Evolutionary conservation across 2,888 invertebrate species (phyloP), one percentile per base, ranked within the genome.

Genomic region (Tipula lateralis): DNA sequence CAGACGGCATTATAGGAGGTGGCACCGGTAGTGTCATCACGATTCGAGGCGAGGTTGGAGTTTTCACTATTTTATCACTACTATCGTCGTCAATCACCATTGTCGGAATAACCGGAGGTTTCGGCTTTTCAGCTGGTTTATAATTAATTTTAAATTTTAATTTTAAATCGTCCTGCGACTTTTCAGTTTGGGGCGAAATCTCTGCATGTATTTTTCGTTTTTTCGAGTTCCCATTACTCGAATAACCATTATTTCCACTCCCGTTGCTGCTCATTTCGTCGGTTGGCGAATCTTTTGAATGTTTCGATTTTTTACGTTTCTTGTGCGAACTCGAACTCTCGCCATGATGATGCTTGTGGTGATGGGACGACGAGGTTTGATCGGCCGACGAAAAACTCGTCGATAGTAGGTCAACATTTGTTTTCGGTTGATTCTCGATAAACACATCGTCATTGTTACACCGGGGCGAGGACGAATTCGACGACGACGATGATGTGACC

Each of bases 241-340:
- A 66, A 66, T 66, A 66, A 1, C 66, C 66, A 3, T 24, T 24
- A 89, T 85, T 89, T 88, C 0, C 30, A 82, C 30, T 30, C 6
- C 82, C 30, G 30, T 82, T 82, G n/a, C 30, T 82, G 30, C 32
- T 82, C 2, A 29, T 89, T 88, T 29, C 82, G 50, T 34, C 87
- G 86, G n/a, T 87, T 30, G 82, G 82, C 29, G 91, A 90, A 85
- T 91, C 91, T 87, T 91, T 92, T 0, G 92, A 92, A 87, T 92
- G 92, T 87, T 92, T 92, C 84, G 87, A 90, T 89, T 92, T 92
- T 87, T 92, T 92, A 34, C 92, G 89, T 87, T 92, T 92, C 87
- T 92, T 92, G 85, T 91, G 91, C 24, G 91, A 88, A 0, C 88
- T 88, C 0, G 88, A 87, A n/a, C 29, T 36, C 1, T 86, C 86